Conservation (phyloP, 2,888 invertebrate genomes). For the Xestobium rufovillosum region DNA sequence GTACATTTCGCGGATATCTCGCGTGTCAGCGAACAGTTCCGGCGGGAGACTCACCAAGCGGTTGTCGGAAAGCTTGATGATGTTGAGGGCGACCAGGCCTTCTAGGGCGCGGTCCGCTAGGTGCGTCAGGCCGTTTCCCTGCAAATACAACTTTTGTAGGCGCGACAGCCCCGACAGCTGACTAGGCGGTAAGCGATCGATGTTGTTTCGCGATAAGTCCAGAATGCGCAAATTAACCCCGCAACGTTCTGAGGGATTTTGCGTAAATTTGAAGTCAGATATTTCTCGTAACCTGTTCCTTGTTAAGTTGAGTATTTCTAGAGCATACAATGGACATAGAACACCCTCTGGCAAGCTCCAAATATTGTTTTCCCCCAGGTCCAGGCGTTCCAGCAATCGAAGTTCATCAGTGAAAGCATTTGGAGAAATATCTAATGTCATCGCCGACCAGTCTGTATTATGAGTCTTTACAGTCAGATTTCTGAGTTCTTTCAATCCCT, state of each 20-base stretch:
- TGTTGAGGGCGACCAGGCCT: constrained; percentile 63
- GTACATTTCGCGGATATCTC: constrained; percentile 72
- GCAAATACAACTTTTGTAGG: constrained; percentile 65
- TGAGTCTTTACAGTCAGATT: constrained; percentile 76
- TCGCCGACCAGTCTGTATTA: constrained; percentile 77
- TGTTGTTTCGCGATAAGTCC: constrained; percentile 71
- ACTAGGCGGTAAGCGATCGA: constrained; percentile 65
- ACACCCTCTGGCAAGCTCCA: constrained; percentile 70
- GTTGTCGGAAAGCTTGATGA: constrained; percentile 74
- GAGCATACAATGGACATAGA: constrained; percentile 64
- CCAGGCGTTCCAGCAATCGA: constrained; percentile 63
- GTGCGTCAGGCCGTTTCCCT: constrained; percentile 67
- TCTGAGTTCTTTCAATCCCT: constrained; percentile 67
- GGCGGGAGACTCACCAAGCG: constrained; percentile 72
- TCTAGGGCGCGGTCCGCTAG: constrained; percentile 73
- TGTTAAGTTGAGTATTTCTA: constrained; percentile 71
- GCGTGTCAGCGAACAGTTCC: constrained; percentile 70
- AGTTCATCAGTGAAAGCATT: constrained; percentile 69
- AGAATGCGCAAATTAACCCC: constrained; percentile 61
- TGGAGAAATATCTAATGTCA: constrained; percentile 67
- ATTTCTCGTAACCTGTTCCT: constrained; percentile 71
- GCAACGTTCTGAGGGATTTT: constrained; percentile 57
- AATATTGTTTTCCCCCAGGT: constrained; percentile 75
- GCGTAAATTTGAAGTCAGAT: constrained; percentile 61
- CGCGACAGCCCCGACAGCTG: constrained; percentile 63